Evolutionary conservation across 2,797 vertebrate species (phyloP).

Genomic region (Pelochelys cantorii): DNA sequence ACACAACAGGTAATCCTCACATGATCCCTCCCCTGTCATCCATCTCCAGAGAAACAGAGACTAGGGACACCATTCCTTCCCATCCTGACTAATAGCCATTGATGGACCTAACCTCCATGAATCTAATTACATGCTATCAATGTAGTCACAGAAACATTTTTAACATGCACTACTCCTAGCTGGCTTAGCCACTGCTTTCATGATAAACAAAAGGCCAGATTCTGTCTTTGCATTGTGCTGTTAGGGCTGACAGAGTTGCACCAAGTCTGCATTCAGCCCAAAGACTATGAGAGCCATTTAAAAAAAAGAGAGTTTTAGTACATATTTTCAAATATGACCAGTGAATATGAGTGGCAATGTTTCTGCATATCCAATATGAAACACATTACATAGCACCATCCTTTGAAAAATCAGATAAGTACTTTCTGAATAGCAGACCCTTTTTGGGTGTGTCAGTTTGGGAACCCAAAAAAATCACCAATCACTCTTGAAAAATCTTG

Average conservation of each 20-base stretch:
- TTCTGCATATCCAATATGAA: neutral
- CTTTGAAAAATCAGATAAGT: neutral
- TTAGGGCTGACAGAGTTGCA: neutral
- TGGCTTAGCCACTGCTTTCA: neutral
- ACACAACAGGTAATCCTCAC: too few species aligned
- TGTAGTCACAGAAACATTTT: neutral
- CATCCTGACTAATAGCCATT: too few species aligned
- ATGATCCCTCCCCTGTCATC: too few species aligned
- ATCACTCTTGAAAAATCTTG: constrained; percentile 33
- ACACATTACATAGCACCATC: neutral
- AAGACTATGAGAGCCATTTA: neutral
- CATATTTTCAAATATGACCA: neutral
- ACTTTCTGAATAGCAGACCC: neutral
- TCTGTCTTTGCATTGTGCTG: neutral
- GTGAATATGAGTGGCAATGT: neutral
- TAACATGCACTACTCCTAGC: neutral
- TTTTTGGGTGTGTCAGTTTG: constrained; percentile 3
- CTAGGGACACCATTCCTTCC: too few species aligned
- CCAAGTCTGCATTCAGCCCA: neutral
- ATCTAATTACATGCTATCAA: neutral
- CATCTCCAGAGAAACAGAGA: too few species aligned
- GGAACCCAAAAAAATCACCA: constrained; percentile 21
- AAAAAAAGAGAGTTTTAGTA: neutral
- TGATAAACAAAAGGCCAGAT: neutral
- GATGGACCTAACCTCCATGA: too few species aligned